Conservation (phyloP, 2,797 vertebrate genomes). For the Pipistrellus pygmaeus region DNA sequence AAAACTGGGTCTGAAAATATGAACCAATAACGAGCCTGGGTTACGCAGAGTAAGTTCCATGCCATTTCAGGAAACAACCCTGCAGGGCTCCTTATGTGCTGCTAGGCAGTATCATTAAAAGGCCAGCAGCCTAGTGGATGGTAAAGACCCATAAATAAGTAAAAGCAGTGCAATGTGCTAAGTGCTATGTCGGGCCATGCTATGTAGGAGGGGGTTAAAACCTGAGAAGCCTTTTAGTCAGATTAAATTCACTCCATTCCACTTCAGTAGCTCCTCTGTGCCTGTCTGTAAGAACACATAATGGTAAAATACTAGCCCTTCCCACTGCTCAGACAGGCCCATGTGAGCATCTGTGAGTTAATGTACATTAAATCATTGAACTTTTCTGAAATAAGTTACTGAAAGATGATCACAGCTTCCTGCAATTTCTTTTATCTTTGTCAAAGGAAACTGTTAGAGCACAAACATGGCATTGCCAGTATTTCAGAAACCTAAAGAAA, state of each 20-base stretch:
- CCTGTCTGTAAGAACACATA: conserved; percentile 50
- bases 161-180: not conserved
- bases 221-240: conserved; percentile 15
- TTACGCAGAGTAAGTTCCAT: not conserved
- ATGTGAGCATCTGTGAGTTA: conserved; percentile 45
- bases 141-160: conserved; percentile 35
- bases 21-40: not conserved
- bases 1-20: not conserved
- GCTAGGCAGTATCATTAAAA: not conserved
- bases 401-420: conserved; percentile 41
- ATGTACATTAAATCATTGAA: conserved; percentile 68
- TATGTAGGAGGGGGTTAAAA: not conserved
- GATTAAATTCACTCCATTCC: conserved; percentile 52
- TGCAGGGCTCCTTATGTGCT: not conserved
- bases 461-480: conserved; percentile 49
- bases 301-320: conserved; percentile 59
- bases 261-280: conserved; percentile 42
- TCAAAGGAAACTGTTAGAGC: conserved; percentile 57
- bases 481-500: conserved; percentile 53
- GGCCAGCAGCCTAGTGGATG: not conserved
- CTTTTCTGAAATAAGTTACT: conserved; percentile 67
- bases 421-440: conserved; percentile 72
- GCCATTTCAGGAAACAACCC: not conserved
- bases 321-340: not conserved
- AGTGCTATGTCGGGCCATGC: not conserved